These are phyloP conservation scores for roundworm (Caenorhabditis elegans) DNA, from an alignment of 1,140 invertebrate species.

Conservation along the genomic window DNA sequence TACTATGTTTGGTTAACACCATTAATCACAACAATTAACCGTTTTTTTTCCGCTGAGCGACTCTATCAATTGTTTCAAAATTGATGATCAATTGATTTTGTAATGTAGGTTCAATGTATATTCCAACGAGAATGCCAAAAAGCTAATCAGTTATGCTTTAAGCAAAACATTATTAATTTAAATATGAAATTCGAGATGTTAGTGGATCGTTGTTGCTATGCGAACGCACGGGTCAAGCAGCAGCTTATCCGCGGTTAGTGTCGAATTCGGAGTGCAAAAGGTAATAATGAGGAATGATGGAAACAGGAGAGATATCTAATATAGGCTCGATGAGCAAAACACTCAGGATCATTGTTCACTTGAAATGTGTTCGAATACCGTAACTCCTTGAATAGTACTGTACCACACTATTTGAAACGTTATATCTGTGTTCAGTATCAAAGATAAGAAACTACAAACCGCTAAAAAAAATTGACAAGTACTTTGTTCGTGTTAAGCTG, in stretches of 20 bases:
- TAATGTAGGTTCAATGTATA: too few species aligned
- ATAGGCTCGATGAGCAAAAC: constrained; percentile 1
- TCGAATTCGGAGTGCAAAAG: background rate
- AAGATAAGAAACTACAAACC: too few species aligned
- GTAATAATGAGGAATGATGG: background rate
- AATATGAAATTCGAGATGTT: background rate
- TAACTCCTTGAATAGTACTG: too few species aligned
- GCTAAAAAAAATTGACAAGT: too few species aligned
- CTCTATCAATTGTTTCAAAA: background rate
- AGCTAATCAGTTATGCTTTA: too few species aligned
- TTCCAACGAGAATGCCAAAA: too few species aligned
- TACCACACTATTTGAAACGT: too few species aligned
- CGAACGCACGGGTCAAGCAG: background rate
- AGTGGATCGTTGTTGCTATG: background rate
- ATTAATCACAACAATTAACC: constrained; percentile 26
- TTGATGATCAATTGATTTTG: too few species aligned
- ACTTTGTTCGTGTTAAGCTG: too few species aligned
- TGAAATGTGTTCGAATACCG: too few species aligned
- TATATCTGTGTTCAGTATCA: too few species aligned
- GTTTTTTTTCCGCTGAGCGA: background rate
- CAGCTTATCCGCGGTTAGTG: background rate
- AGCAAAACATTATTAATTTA: background rate
- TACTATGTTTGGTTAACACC: constrained; percentile 26
- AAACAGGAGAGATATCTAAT: background rate
- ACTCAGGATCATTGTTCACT: background rate